Evolutionary conservation across 2,888 invertebrate species (phyloP).

Genomic region (Orthonevra nobilis): DNA sequence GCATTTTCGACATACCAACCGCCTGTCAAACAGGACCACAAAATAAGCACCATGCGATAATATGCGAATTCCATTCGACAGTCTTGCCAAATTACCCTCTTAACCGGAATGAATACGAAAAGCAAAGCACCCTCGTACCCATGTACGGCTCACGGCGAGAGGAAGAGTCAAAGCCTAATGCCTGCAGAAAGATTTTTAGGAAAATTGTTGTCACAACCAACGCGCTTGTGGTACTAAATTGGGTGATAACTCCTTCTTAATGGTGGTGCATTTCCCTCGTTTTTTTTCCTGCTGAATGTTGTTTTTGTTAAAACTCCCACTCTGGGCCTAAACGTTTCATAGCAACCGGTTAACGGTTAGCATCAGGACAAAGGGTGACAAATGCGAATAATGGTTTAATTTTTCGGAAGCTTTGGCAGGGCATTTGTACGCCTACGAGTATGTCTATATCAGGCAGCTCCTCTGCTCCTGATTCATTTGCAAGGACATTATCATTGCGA

Average conservation of each 20-base stretch:
- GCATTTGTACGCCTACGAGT: not conserved
- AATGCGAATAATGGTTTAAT: conserved; percentile 70
- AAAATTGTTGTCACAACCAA: conserved; percentile 58
- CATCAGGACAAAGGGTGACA: conserved; percentile 65
- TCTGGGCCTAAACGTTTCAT: too few relatives aligned
- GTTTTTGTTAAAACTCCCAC: too few relatives aligned
- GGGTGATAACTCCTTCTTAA: conserved; percentile 69
- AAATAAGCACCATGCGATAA: conserved; percentile 32
- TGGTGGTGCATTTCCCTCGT: conserved; percentile 55
- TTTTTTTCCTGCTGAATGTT: conserved; percentile 1
- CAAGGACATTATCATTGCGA: conserved; percentile 62
- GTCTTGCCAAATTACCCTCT: conserved; percentile 49
- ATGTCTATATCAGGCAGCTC: conserved; percentile 55
- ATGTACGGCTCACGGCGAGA: not conserved
- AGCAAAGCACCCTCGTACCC: not conserved
- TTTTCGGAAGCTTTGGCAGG: conserved; percentile 39
- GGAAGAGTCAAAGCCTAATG: conserved; percentile 13
- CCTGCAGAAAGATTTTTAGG: conserved; percentile 9
- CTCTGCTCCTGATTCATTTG: conserved; percentile 47
- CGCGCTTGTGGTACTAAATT: conserved; percentile 63
- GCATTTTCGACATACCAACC: conserved; percentile 14
- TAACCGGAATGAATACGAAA: conserved; percentile 10
- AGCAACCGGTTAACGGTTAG: conserved; percentile 5
- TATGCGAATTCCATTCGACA: conserved; percentile 40
- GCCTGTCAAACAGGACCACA: conserved; percentile 7